Percentiles rank a stretch among this genome's conserved stretches.
These are phyloP conservation scores for Coenonympha glycerion DNA, from an alignment of 2,888 invertebrate species.

Conservation along the genomic window DNA sequence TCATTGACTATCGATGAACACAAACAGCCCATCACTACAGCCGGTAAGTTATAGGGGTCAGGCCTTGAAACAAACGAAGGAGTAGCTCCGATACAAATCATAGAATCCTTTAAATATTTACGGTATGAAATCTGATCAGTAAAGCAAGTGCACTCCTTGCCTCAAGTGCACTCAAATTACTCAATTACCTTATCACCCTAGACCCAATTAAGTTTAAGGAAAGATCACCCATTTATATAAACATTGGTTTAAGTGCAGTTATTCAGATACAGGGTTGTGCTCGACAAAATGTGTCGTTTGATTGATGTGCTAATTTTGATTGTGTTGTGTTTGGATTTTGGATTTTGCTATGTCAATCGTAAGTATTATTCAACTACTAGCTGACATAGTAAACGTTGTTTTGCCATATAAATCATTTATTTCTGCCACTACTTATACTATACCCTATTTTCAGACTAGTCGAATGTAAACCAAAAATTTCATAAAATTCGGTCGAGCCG, in stretches of 20 bases:
- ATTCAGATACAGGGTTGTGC: slow-evolving; percentile 33
- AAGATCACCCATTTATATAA: slow-evolving; percentile 9
- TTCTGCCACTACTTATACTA: too few species aligned
- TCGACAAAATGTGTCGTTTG: slow-evolving; percentile 51
- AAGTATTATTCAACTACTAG: slow-evolving; percentile 46
- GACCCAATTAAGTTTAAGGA: slow-evolving; percentile 7
- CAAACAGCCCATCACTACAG: slow-evolving; percentile 37
- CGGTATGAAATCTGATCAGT: slow-evolving; percentile 52
- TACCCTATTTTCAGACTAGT: too few species aligned
- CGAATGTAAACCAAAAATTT: too few species aligned
- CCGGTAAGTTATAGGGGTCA: slow-evolving; percentile 60
- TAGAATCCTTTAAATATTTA: slow-evolving; percentile 63
- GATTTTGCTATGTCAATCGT: slow-evolving; percentile 61
- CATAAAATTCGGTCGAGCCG: too few species aligned
- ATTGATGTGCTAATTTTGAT: slow-evolving; percentile 35
- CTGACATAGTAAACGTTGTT: too few species aligned
- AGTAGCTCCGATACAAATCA: slow-evolving; percentile 64
- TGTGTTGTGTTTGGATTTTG: slow-evolving; percentile 40
- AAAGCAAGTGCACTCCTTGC: slow-evolving; percentile 53
- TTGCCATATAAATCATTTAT: too few species aligned
- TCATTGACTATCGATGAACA: not conserved
- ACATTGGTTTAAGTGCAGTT: slow-evolving; percentile 24
- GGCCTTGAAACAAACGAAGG: slow-evolving; percentile 61
- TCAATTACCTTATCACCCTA: slow-evolving; percentile 25
- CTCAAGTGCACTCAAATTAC: slow-evolving; percentile 34